Evolutionary conservation across 2,113 vertebrate species (phyloP), one percentile per base, ranked within the genome.

Genomic region (Perca flavescens): DNA sequence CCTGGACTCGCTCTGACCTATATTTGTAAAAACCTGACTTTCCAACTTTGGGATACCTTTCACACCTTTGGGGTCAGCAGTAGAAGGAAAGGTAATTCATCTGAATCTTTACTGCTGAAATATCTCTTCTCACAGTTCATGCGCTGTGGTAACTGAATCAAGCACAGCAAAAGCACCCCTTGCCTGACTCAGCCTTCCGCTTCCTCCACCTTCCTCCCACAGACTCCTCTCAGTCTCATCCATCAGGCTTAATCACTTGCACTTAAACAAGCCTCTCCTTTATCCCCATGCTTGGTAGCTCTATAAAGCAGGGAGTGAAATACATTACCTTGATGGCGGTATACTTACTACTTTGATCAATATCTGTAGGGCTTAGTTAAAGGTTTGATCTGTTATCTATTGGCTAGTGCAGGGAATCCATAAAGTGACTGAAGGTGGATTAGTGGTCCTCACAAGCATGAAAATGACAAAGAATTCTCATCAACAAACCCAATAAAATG

Each of bases 191-290:
- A 69, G 43, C 58, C 61, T n/a, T 28, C 61, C 31, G 10, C 40
- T 43, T 43, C 10, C 36, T 40, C 19, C 13, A 14, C 3, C 2
- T 28, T 40, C 53, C 61, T 31, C 43, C 61, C 28, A 31, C 49
- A 53, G 40, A 72, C 40, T 77, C 50, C n/a, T 71, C 17, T 53
- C 53, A 74, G 72, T 28, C 67, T 87, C 88, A 88, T 92, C 89
- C 87, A 85, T 91, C 87, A 88, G 58, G 43, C 65, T 81, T 89
- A 91, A 89, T 93, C 81, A 90, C 85, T 68, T 80, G 66, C 54
- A 87, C 79, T 88, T 78, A 83, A 69, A 86, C 74, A 75, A 71
- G 70, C 15, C 22, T 75, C 40, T 47, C 11, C 67, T 65, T 66
- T 76, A 74, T 74, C 54, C 47, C 47, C 6, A 19, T 57, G 56